These are phyloP conservation scores for Acanthopagrus latus DNA, from an alignment of 2,797 vertebrate genomes.

Conservation along the genomic window DNA sequence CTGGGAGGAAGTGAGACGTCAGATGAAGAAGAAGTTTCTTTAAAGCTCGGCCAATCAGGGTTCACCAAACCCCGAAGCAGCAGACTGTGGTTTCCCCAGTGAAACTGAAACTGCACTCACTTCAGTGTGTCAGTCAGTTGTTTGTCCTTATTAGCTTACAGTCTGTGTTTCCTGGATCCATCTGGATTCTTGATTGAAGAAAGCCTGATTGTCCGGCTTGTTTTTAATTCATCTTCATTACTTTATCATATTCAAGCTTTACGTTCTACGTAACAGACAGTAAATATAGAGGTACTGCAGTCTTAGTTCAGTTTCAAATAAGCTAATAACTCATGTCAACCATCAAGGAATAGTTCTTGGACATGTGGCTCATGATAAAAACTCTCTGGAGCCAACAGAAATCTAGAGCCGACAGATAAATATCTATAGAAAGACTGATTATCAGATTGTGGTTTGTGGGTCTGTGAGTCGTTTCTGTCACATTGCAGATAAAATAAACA, in stretches of 20 bases:
- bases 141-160: background rate
- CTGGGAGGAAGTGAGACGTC: constrained; percentile 80
- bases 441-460: no score
- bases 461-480: no score
- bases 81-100: constrained; percentile 71
- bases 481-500: no score
- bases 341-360: no score
- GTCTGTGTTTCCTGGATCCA: background rate
- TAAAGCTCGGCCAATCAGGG: constrained; percentile 72
- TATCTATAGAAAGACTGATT: no score
- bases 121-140: background rate
- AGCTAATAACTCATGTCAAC: no score
- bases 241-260: background rate
- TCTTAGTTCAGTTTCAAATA: background rate
- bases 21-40: constrained; percentile 19
- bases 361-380: no score
- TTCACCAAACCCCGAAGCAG: constrained; percentile 22
- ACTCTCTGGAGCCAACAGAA: no score
- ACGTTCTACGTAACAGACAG: background rate
- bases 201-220: no score
- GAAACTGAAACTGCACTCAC: constrained; percentile 40
- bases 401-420: no score
- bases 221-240: background rate
- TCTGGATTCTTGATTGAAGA: background rate
- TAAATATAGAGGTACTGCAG: background rate